Evolutionary conservation across 2,113 vertebrate genomes (phyloP), one percentile per base, ranked within the genome.

Genomic region (Illadopsis cleaveri): DNA sequence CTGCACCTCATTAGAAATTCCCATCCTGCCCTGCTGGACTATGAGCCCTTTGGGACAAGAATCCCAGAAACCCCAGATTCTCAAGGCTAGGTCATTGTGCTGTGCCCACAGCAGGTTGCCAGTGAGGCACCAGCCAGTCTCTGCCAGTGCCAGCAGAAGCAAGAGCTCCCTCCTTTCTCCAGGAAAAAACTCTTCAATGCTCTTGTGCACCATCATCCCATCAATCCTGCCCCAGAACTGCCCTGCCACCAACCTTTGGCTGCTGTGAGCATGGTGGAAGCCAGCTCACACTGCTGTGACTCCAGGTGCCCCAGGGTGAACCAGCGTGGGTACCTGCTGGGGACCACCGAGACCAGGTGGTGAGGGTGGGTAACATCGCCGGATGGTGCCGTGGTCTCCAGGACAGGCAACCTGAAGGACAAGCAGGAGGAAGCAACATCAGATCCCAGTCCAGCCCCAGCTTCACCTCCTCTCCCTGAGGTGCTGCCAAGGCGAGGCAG

Each of bases 291-390:
- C 98, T 99, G 99, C 98, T 99, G 99, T 0, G 99, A 99, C 98
- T 99, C 99, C 98, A 99, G 98, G 96, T 99, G 99, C 27, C 99
- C 99, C 93, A 99, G 98, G 10, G 99, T 99, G 97, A 99, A 99
- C 99, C 99, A 99, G 84, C 99, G 99, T 0, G 99, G 99, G 95
- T 99, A 99, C 82, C 99, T 98, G 93, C 99, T 99, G 23, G 99
- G 99, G 25, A 99, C 99, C 62, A 99, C 99, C 10, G 99, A 99
- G 89, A 99, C 99, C 94, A 99, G 98, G 45, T 99, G 99, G 95
- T 99, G 99, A 75, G 99, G 98, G 95, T 99, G 99, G 25, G 99
- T 98, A 54, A 98, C 97, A 0, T 99, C 99, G 2, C 99, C 98
- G 0, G 99, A 98, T 3, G 98, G 98, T 21, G 98, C 98, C 1